phyloP scores from a whole-genome alignment of 2,797 vertebrate genomes.

The Acomys russatus region DNA sequence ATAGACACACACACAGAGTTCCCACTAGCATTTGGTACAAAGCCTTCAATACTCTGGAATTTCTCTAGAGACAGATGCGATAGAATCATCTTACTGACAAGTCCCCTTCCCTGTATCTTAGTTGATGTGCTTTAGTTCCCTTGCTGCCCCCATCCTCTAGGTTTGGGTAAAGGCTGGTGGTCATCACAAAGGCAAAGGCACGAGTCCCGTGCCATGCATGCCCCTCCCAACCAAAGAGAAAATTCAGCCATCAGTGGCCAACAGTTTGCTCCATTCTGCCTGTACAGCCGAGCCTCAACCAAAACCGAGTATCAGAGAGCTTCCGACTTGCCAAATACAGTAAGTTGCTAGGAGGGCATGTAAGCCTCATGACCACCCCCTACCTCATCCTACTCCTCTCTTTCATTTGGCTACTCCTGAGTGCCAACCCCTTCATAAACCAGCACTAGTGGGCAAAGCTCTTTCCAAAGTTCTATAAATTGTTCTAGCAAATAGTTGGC shows the following conservation, averaged over 20 bases:
- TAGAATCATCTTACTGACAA: neutral
- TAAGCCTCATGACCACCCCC: neutral
- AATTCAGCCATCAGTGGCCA: neutral
- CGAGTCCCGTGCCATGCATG: neutral
- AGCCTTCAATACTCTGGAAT: neutral
- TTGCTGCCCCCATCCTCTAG: neutral
- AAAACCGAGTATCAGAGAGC: neutral
- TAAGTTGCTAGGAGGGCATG: neutral
- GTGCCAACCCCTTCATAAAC: neutral
- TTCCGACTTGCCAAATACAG: neutral
- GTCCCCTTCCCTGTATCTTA: neutral
- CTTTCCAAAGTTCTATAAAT: neutral
- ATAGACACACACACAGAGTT: neutral
- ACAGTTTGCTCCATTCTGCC: neutral
- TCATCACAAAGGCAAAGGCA: neutral
- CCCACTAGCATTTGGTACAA: neutral
- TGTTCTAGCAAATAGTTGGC: neutral
- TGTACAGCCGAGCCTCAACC: neutral
- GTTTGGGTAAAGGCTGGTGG: neutral
- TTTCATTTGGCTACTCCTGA: slow-evolving; percentile 6
- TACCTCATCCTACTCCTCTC: neutral
- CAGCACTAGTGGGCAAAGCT: neutral
- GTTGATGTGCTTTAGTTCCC: neutral
- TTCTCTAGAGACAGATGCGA: neutral
- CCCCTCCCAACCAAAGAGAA: neutral